Percentiles rank a stretch among this genome's conserved stretches.
Conservation (phyloP, 2,888 invertebrate species). For the Steromphala cineraria region DNA sequence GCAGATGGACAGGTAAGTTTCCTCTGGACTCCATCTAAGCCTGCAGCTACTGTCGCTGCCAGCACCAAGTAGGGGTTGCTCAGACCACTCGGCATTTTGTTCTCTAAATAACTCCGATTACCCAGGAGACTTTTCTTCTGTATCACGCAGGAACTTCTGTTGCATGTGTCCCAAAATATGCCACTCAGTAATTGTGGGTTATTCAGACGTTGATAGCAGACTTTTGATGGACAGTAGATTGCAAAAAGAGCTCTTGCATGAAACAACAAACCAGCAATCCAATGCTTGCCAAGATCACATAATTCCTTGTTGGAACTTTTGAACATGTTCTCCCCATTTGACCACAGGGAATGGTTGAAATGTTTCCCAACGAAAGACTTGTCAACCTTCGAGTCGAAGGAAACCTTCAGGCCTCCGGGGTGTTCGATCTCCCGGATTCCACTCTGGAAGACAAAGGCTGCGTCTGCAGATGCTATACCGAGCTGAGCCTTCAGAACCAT, state of each 20-base stretch:
- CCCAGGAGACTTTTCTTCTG: not conserved
- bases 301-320: not conserved
- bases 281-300: not conserved
- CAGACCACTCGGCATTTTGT: constrained; percentile 10
- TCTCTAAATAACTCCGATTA: constrained; percentile 21
- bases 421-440: not conserved
- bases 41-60: constrained; percentile 27
- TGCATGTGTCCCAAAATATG: not conserved
- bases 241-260: constrained; percentile 27
- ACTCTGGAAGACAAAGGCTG: not conserved
- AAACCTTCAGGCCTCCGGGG: not conserved
- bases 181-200: not conserved
- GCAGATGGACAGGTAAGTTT: constrained; percentile 17
- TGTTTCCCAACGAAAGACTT: not conserved
- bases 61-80: constrained; percentile 32
- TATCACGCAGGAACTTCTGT: not conserved
- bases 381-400: not conserved
- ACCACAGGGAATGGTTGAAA: not conserved
- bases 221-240: constrained; percentile 25
- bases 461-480: not conserved
- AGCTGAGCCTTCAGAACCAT: not conserved
- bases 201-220: constrained; percentile 25
- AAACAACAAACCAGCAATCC: constrained; percentile 28
- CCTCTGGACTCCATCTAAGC: constrained; percentile 26
- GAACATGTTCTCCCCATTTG: not conserved